A percentile compares a stretch with the other conserved stretches of the same genome.
Evolutionary conservation across 1,140 invertebrate species (phyloP).

Genomic region (Hylaeus volcanicus): DNA sequence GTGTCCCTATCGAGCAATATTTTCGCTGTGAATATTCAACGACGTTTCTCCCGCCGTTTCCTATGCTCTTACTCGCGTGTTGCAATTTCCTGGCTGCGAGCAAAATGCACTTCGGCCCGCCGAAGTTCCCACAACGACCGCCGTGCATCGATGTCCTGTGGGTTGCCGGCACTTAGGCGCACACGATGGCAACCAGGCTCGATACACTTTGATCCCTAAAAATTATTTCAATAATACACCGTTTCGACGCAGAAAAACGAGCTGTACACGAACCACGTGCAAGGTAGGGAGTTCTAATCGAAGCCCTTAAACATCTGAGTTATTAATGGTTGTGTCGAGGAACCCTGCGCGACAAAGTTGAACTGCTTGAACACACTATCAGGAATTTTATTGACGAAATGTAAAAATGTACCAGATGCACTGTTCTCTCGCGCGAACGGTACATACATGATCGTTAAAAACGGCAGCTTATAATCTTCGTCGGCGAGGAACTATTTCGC

Average conservation of each 20-base stretch:
- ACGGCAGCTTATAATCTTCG: no score
- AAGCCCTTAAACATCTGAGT: no score
- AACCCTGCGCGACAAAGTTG: no score
- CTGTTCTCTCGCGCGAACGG: not conserved
- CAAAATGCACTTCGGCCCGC: not conserved
- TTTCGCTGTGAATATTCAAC: conserved; percentile 30
- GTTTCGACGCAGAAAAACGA: no score
- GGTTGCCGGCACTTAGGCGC: conserved; percentile 52
- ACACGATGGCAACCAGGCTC: not conserved
- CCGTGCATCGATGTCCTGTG: conserved; percentile 9
- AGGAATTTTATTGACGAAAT: no score
- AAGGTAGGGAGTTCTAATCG: no score
- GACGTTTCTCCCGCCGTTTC: not conserved
- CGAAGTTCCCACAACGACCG: not conserved
- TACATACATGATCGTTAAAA: no score
- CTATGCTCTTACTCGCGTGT: not conserved
- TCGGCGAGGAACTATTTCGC: no score
- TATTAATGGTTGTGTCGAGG: no score
- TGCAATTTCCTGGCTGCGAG: not conserved
- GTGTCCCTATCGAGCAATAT: not conserved
- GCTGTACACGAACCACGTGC: no score
- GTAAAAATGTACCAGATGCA: no score
- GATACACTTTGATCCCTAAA: not conserved
- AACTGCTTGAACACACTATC: no score
- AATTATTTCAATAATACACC: not conserved